Percentiles rank a stretch among this genome's conserved stretches.
phyloP scores from a whole-genome alignment of 2,797 vertebrate genomes.

The Echeneis naucrates region DNA sequence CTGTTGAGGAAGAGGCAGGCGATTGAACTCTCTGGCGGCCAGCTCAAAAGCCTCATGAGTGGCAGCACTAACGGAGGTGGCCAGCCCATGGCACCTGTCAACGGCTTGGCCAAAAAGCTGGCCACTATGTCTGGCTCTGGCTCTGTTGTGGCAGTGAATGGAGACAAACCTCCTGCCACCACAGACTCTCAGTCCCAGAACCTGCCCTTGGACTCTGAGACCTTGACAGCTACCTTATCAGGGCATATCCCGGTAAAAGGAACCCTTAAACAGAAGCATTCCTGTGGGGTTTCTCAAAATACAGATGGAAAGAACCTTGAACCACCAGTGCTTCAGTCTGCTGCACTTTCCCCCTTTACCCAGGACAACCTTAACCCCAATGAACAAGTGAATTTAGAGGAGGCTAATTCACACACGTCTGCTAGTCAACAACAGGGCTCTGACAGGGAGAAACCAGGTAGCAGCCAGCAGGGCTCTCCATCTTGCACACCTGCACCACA shows the following conservation, averaged over 20 bases:
- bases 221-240: slow-evolving; percentile 79
- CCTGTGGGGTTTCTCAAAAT: slow-evolving; percentile 71
- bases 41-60: slow-evolving; percentile 94
- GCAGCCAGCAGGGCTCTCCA: slow-evolving; percentile 67
- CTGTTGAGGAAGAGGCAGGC: slow-evolving; percentile 91
- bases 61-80: slow-evolving; percentile 84
- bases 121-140: slow-evolving; percentile 87
- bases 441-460: slow-evolving; percentile 69
- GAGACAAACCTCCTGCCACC: slow-evolving; percentile 77
- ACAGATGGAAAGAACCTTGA: slow-evolving; percentile 71
- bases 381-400: slow-evolving; percentile 61
- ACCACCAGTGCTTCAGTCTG: slow-evolving; percentile 66
- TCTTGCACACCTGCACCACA: slow-evolving; percentile 56
- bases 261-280: slow-evolving; percentile 85
- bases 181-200: slow-evolving; percentile 83
- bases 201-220: slow-evolving; percentile 72
- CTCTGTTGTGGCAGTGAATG: slow-evolving; percentile 84
- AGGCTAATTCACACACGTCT: slow-evolving; percentile 61
- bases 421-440: slow-evolving; percentile 53
- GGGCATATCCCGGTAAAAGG: slow-evolving; percentile 88
- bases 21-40: slow-evolving; percentile 93
- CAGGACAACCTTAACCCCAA: slow-evolving; percentile 61
- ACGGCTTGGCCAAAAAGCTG: slow-evolving; percentile 95
- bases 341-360: slow-evolving; percentile 63
- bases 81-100: slow-evolving; percentile 91